Conservation (phyloP, 2,888 invertebrate genomes). For the Aspidiotus rigidus region DNA sequence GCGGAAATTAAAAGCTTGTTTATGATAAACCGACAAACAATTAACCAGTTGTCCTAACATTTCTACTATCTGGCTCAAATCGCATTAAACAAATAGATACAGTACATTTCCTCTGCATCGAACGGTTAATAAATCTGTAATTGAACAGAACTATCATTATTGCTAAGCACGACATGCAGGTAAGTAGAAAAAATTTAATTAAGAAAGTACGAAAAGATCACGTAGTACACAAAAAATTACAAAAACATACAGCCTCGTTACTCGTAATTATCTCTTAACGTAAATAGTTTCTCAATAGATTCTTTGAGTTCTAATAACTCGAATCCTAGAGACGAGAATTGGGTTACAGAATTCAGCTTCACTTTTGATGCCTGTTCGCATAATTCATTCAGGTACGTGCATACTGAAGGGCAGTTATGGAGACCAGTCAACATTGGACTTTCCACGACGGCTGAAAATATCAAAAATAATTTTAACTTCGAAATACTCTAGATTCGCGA, state of each 20-base stretch:
- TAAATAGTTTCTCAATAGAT: conserved; percentile 24
- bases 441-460: conserved; percentile 24
- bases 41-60: no score
- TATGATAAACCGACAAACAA: no score
- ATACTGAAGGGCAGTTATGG: conserved; percentile 15
- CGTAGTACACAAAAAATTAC: background rate
- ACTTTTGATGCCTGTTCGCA: conserved; percentile 22
- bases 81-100: no score
- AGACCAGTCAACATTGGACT: conserved; percentile 17
- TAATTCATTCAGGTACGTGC: conserved; percentile 3
- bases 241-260: background rate
- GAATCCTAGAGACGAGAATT: conserved; percentile 19
- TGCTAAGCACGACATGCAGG: no score
- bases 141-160: no score
- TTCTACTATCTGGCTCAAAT: no score
- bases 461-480: background rate
- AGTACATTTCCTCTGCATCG: no score
- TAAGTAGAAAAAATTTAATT: no score
- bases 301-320: conserved; percentile 19
- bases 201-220: background rate
- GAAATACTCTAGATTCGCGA: background rate
- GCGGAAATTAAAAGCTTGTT: no score
- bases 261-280: conserved; percentile 23
- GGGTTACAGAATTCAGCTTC: background rate
- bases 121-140: no score